Evolutionary conservation across 1,140 invertebrate species (phyloP), one percentile per base, ranked within the genome.

Genomic region (Lethocerus indicus): DNA sequence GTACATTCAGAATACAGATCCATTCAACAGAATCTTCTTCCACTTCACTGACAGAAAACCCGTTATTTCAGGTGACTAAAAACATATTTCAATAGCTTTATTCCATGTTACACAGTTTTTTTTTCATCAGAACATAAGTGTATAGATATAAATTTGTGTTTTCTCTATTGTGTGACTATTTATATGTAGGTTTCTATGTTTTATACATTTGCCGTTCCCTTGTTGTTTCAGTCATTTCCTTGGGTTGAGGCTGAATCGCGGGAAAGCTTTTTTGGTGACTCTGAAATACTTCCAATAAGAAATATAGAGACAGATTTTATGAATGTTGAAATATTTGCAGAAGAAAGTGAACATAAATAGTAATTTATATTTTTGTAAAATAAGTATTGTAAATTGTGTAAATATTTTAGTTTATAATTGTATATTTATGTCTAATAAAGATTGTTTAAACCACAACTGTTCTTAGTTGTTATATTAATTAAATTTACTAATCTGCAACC

Each of bases 21-120:
- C 60, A 72, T 44, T 74, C 73, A 12, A 68, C 68, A 56, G 72
- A 76, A 61, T 66, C 68, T 25, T 63, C 66, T 6, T 68, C 71
- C 29, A 57, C 72, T 21, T 54, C 36, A 37, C 37, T 56, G 14
- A 28, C 43, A 40, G 50, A 54, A 25, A 50, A 54, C 48, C 16
- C 45, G 24, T 1, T 23, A 2, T 48, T 42, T 52, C 51, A 52
- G 37, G 51, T 52, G 36, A 14, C 13, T 2, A 9, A 32, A 32
- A 32, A 9, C n/a, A 9, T 32, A n/a, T n/a, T n/a, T 32, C n/a
- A 32, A 32, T 9, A n/a, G 29, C 29, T 32, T 7, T 32, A 7
- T 32, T 32, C 7, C 29, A 32, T 32, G 7, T 32, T 32, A 7
- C 7, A n/a, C n/a, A 32, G 6, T 39, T 16, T 39, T 7, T 20